phyloP scores from a whole-genome alignment of 2,888 invertebrate species.

The Tetrapedia diversipes region DNA sequence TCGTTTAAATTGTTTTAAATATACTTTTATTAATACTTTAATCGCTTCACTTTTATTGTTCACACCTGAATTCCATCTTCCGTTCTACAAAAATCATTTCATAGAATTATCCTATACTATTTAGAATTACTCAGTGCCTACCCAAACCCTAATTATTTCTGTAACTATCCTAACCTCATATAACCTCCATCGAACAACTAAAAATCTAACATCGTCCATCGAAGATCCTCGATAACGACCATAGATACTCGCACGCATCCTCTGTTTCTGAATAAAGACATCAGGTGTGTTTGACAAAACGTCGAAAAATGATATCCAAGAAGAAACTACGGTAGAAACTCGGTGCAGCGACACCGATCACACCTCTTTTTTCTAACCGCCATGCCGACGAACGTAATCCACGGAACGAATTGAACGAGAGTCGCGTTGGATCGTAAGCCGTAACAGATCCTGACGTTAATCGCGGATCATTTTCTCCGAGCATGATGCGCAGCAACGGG shows the following conservation, averaged over 20 bases:
- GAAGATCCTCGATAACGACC: background rate
- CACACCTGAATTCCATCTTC: too few relatives aligned
- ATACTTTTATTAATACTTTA: too few relatives aligned
- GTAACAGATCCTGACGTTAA: constrained; percentile 63
- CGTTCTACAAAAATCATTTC: too few relatives aligned
- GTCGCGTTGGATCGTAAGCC: constrained; percentile 31
- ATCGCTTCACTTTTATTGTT: too few relatives aligned
- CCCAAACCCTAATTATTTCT: too few relatives aligned
- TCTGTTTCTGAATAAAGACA: background rate
- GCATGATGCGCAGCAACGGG: constrained; percentile 38
- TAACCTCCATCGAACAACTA: too few relatives aligned
- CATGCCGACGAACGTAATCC: background rate
- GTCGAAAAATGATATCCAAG: background rate
- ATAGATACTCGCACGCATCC: too few relatives aligned
- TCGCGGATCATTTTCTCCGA: constrained; percentile 60
- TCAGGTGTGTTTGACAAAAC: background rate
- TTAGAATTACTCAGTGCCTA: too few relatives aligned
- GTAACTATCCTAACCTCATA: too few relatives aligned
- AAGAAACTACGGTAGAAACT: background rate
- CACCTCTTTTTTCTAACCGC: background rate
- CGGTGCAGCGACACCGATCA: background rate
- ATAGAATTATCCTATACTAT: too few relatives aligned
- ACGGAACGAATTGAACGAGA: constrained; percentile 36
- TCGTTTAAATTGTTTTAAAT: too few relatives aligned
- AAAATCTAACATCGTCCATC: too few relatives aligned